Conservation (phyloP, 2,888 invertebrate genomes). For the Uropetala carovei region DNA sequence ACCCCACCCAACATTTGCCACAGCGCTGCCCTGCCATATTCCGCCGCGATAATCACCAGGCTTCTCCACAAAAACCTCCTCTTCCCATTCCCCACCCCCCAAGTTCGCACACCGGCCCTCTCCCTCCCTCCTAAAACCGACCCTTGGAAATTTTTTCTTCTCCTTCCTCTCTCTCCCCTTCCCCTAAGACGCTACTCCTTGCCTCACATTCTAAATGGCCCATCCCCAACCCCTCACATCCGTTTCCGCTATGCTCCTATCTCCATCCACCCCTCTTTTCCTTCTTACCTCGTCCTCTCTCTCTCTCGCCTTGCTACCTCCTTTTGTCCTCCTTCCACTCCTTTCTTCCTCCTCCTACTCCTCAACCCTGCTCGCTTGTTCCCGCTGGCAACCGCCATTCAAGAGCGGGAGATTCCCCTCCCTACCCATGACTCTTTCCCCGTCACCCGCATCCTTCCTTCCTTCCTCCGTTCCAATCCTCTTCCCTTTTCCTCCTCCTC, state of each 20-base stretch:
- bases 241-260: conserved; percentile 20
- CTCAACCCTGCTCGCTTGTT: background rate
- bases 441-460: background rate
- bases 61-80: conserved; percentile 16
- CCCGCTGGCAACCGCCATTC: background rate
- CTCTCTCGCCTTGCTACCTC: background rate
- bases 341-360: background rate
- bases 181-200: background rate
- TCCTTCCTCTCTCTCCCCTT: background rate
- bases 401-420: background rate
- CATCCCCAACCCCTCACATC: background rate
- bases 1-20: background rate
- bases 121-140: background rate
- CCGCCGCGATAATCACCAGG: conserved; percentile 53
- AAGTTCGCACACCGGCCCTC: background rate
- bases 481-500: no score
- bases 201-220: conserved; percentile 30
- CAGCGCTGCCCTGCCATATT: conserved; percentile 26
- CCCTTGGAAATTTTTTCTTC: background rate
- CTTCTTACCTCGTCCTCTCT: background rate
- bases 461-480: background rate
- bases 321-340: background rate
- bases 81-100: background rate
- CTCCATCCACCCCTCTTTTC: background rate
- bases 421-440: conserved; percentile 1